These are phyloP conservation scores for Dasypus novemcinctus DNA, from an alignment of 2,113 vertebrate genomes.

Conservation along the genomic window DNA sequence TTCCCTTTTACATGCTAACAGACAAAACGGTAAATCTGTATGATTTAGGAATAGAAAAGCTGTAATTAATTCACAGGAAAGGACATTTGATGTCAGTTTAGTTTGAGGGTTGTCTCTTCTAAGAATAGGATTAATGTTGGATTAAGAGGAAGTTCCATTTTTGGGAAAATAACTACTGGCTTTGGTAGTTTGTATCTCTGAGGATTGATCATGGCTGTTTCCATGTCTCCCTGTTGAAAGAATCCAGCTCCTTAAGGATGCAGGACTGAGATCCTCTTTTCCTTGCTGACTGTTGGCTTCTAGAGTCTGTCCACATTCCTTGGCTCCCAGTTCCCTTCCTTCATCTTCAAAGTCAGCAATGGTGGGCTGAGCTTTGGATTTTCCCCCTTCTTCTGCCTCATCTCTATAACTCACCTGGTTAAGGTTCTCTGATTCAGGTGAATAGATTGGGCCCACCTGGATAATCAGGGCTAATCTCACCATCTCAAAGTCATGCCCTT, in stretches of 20 bases:
- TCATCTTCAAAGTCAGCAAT: background rate
- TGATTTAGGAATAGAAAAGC: background rate
- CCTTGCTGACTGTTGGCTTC: background rate
- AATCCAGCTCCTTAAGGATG: background rate
- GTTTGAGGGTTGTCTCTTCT: background rate
- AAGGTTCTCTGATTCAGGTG: background rate
- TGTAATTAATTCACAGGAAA: background rate
- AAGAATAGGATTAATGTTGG: background rate
- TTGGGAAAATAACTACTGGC: background rate
- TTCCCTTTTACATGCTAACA: conserved; percentile 36
- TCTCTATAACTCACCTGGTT: background rate
- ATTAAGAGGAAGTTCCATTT: background rate
- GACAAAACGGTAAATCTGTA: background rate
- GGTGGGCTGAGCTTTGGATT: background rate
- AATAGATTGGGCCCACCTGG: background rate
- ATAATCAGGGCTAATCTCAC: background rate
- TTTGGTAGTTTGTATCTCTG: background rate
- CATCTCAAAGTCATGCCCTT: background rate
- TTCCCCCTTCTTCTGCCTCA: background rate
- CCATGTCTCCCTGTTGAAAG: background rate
- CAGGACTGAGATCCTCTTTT: background rate
- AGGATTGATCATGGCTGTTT: background rate
- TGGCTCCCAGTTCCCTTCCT: background rate
- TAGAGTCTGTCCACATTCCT: background rate
- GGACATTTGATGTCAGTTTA: background rate